phyloP scores from a whole-genome alignment of 2,888 invertebrate species.

The Trachelus iudaicus region DNA sequence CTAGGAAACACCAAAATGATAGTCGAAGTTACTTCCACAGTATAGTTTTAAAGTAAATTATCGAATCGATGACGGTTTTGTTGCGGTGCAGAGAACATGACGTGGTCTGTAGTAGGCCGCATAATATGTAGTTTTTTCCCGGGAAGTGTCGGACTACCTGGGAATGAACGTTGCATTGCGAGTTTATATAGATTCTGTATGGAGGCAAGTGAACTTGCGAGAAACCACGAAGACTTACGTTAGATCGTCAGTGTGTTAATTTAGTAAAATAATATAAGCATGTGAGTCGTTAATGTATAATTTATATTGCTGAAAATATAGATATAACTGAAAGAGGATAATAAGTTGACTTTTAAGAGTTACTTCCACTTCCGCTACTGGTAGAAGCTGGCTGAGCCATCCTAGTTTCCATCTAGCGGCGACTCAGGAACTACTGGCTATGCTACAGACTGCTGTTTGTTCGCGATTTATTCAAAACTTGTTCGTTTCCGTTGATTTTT shows the following conservation, averaged over 20 bases:
- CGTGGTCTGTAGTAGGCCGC: conserved; percentile 43
- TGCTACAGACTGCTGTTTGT: background rate
- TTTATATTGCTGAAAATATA: background rate
- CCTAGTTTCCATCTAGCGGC: background rate
- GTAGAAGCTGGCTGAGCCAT: background rate
- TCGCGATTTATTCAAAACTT: background rate
- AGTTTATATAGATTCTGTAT: conserved; percentile 47
- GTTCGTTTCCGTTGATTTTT: background rate
- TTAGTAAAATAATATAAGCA: background rate
- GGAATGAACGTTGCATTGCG: accelerated
- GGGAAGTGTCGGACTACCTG: conserved; percentile 57
- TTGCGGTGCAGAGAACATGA: conserved; percentile 40
- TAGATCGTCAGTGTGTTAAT: background rate
- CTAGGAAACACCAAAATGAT: conserved; percentile 39
- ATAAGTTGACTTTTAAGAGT: background rate
- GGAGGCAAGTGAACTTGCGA: conserved; percentile 25
- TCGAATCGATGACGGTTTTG: conserved; percentile 36
- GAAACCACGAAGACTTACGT: conserved; percentile 23
- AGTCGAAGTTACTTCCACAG: conserved; percentile 52
- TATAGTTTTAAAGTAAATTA: conserved; percentile 41
- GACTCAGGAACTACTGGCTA: background rate
- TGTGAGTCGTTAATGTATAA: background rate
- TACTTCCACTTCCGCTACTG: background rate
- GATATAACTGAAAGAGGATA: background rate
- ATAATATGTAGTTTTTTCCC: conserved; percentile 44